phyloP scores from a whole-genome alignment of 2,797 vertebrate genomes.

The Cetoscarus ocellatus region DNA sequence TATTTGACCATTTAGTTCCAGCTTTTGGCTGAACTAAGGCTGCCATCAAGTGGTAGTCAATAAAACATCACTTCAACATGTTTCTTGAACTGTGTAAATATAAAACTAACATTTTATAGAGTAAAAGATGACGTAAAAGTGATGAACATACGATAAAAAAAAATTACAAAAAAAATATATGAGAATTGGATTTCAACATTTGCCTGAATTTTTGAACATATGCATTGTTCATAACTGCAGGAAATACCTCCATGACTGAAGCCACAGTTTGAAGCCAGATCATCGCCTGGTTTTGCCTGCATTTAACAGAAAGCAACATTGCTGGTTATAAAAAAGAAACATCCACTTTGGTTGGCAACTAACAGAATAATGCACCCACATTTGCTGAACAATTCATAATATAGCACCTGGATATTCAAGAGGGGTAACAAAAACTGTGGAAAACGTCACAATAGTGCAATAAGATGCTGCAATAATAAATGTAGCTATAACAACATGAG shows the following conservation, averaged over 20 bases:
- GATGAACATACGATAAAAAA: constrained; percentile 12
- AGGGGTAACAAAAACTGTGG: neutral
- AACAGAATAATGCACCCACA: neutral
- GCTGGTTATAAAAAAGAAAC: too few relatives aligned
- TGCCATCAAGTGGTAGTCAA: constrained; percentile 65
- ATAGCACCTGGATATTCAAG: neutral
- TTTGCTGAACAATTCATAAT: neutral
- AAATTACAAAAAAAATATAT: neutral
- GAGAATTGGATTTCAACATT: neutral
- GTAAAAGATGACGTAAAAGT: constrained; percentile 17
- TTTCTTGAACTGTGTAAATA: constrained; percentile 14
- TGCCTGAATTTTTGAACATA: neutral
- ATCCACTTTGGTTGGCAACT: constrained; percentile 3
- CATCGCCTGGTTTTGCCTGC: too few relatives aligned
- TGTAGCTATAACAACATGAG: neutral
- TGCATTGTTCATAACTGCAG: neutral
- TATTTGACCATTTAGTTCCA: neutral
- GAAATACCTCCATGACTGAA: neutral
- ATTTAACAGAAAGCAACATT: too few relatives aligned
- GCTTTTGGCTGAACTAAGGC: constrained; percentile 29
- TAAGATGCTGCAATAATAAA: neutral
- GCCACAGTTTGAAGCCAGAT: neutral
- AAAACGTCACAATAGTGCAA: constrained; percentile 1
- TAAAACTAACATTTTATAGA: constrained; percentile 43
- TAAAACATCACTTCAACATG: constrained; percentile 32